phyloP scores from a whole-genome alignment of 2,113 vertebrate species.

The Eretmodus cyanostictus region DNA sequence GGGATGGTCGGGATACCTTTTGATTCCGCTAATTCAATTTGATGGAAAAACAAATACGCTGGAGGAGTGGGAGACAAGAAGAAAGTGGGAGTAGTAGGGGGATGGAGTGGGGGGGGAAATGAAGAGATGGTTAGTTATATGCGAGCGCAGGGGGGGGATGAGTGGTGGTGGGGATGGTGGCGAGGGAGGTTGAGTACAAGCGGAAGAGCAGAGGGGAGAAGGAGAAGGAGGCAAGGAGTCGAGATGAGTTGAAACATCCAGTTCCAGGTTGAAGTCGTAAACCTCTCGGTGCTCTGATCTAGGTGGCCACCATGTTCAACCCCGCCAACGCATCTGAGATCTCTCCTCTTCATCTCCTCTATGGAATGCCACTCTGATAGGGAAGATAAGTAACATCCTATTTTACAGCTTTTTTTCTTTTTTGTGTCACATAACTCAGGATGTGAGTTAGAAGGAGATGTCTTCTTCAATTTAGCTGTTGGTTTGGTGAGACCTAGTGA shows the following conservation, averaged over 20 bases:
- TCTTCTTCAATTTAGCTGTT: not conserved
- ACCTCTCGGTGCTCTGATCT: slow-evolving; percentile 64
- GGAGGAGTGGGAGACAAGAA: slow-evolving; percentile 57
- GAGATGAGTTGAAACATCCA: slow-evolving; percentile 56
- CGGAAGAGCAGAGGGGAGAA: slow-evolving; percentile 34
- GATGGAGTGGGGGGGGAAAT: not conserved
- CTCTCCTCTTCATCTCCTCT: slow-evolving; percentile 45
- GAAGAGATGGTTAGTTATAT: slow-evolving; percentile 2
- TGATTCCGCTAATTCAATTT: slow-evolving; percentile 79
- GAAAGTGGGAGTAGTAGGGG: slow-evolving; percentile 50
- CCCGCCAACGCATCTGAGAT: slow-evolving; percentile 37
- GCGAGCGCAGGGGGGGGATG: not conserved
- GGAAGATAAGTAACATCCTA: slow-evolving; percentile 51
- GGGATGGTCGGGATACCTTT: slow-evolving; percentile 70
- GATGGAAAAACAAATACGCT: slow-evolving; percentile 75
- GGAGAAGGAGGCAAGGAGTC: slow-evolving; percentile 37
- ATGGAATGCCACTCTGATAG: slow-evolving; percentile 41
- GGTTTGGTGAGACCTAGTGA: slow-evolving; percentile 19
- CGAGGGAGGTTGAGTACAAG: slow-evolving; percentile 14
- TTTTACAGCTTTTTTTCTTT: slow-evolving; percentile 33
- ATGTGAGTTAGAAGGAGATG: slow-evolving; percentile 16
- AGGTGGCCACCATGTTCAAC: slow-evolving; percentile 65
- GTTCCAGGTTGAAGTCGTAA: slow-evolving; percentile 72
- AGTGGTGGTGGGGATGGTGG: not conserved
- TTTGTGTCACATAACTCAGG: slow-evolving; percentile 38